Evolutionary conservation across 2,113 vertebrate species (phyloP), one percentile per base, ranked within the genome.

Genomic region (Dipodomys stephensi): DNA sequence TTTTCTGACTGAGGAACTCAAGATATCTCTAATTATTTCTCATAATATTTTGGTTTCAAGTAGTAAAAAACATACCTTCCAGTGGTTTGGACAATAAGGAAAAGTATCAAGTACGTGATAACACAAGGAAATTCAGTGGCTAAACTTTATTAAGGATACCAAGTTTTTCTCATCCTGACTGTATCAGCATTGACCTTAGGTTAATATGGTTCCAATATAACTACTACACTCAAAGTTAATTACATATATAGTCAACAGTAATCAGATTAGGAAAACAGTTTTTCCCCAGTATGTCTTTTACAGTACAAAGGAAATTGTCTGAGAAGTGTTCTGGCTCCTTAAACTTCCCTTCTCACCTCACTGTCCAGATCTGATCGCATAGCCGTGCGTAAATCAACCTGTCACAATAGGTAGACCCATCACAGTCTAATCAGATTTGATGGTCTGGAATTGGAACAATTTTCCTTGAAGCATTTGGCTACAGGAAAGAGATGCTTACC

Each of bases 61-160:
- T 84, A 88, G 13, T 72, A 32, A 87, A 88, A 16, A 65, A 73
- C 30, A 27, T 16, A 85, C 44, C n/a, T n/a, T 57, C 22, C 46
- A 73, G 88, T 71, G 57, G 9, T 30, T 79, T 87, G 64, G 85
- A 93, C 20, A 71, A 73, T 90, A 92, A 86, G 39, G 67, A 71
- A 90, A 87, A 92, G 10, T 87, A 78, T 25, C 46, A 74, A 64
- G 92, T 87, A 65, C 19, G 74, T 64, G 22, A 9, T 87, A 80
- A 92, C 18, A 87, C 87, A 87, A 53, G 67, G 74, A 92, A 81
- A 87, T 62, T 79, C 27, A 90, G 83, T 87, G 85, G 77, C 67
- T 84, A 39, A 69, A 84, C 23, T 93, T 83, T 80, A 57, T 76
- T 73, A 88, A 83, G 60, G 39, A 78, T 88, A 69, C 19, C 53